Conservation (phyloP, 2,888 invertebrate species). For the Ctenicera cuprea region DNA sequence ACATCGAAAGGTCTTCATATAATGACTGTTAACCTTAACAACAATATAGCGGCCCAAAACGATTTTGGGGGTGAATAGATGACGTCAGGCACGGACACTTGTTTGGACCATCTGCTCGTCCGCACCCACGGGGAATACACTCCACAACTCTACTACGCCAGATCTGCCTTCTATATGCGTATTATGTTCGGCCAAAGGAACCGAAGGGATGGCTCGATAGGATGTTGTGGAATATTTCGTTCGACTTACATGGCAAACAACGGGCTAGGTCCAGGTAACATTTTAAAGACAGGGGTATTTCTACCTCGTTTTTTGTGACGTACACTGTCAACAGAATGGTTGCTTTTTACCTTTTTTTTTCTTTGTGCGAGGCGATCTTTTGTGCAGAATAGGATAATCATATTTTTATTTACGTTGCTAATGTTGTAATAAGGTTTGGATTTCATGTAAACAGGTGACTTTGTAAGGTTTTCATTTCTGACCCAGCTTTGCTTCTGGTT, state of each 20-base stretch:
- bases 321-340: conserved; percentile 47
- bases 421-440: background rate
- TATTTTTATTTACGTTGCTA: background rate
- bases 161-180: conserved; percentile 65
- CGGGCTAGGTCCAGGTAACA: conserved; percentile 68
- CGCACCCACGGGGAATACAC: conserved; percentile 67
- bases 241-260: conserved; percentile 61
- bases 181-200: conserved; percentile 60
- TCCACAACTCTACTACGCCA: conserved; percentile 65
- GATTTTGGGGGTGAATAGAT: conserved; percentile 48
- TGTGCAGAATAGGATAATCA: background rate
- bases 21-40: conserved; percentile 70
- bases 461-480: too few relatives aligned
- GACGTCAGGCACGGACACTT: conserved; percentile 31
- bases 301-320: conserved; percentile 61
- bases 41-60: conserved; percentile 60
- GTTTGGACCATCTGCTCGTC: conserved; percentile 52
- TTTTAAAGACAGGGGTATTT: conserved; percentile 63
- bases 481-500: too few relatives aligned
- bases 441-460: too few relatives aligned
- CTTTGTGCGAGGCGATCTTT: background rate
- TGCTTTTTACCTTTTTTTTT: conserved; percentile 23
- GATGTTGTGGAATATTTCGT: conserved; percentile 48
- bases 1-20: conserved; percentile 69
- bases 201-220: conserved; percentile 43